Percentiles rank a stretch among this genome's conserved stretches.
Evolutionary conservation across 2,113 vertebrate species (phyloP).

Genomic region (Notothenia rossii): DNA sequence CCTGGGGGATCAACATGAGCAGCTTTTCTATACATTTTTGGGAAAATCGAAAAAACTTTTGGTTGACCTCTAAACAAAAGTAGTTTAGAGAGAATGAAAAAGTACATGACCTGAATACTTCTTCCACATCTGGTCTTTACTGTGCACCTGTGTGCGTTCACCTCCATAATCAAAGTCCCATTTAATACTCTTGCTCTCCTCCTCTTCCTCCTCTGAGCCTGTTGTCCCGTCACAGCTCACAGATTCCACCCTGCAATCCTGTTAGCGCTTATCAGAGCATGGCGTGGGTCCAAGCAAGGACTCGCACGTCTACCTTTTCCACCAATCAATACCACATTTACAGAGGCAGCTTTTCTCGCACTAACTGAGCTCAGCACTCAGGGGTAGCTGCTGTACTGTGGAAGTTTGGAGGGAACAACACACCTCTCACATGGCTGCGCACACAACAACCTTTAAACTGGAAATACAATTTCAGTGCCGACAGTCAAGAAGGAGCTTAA

Average conservation of each 20-base stretch:
- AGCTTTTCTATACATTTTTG: no score
- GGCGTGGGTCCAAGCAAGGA: conserved; percentile 51
- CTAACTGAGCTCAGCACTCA: conserved; percentile 66
- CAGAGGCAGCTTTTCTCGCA: conserved; percentile 64
- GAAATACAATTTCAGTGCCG: conserved; percentile 4
- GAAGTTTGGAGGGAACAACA: conserved; percentile 29
- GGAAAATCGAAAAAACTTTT: no score
- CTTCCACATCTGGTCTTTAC: not conserved
- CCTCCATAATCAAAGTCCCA: conserved; percentile 6
- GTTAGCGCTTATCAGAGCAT: conserved; percentile 71
- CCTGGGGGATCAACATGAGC: no score
- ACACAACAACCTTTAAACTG: not conserved
- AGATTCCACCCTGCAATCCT: conserved; percentile 63
- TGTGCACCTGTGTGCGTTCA: conserved; percentile 16
- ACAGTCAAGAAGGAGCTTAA: not conserved
- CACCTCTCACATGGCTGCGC: conserved; percentile 19
- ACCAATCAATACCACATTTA: conserved; percentile 71
- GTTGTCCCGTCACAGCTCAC: conserved; percentile 62
- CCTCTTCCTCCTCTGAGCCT: conserved; percentile 39
- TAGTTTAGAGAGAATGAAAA: not conserved
- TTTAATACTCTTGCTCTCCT: conserved; percentile 24
- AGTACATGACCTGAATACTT: not conserved
- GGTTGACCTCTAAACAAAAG: not conserved
- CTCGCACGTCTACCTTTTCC: conserved; percentile 53
- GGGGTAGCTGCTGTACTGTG: conserved; percentile 22